A percentile compares a stretch with the other conserved stretches of the same genome.
phyloP scores from a whole-genome alignment of 2,888 invertebrate species.

The Lumbricus terrestris region DNA sequence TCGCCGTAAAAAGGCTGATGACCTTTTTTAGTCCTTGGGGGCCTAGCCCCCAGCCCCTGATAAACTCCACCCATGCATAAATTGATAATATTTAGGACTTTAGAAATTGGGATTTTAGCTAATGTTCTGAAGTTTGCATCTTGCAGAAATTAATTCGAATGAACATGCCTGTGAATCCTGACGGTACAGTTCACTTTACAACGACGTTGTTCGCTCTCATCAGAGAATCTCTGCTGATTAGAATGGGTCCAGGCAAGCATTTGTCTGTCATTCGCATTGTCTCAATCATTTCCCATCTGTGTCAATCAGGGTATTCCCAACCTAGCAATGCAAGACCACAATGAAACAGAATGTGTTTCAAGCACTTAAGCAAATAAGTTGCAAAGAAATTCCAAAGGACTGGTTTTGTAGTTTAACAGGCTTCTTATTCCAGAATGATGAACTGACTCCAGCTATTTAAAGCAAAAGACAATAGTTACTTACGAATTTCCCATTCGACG shows the following conservation, averaged over 20 bases:
- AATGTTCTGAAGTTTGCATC: background rate
- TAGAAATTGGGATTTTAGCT: background rate
- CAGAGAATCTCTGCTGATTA: constrained; percentile 96
- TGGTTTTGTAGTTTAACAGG: no score
- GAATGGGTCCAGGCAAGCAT: constrained; percentile 84
- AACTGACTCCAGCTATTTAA: background rate
- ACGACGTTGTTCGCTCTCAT: constrained; percentile 97
- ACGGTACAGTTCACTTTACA: constrained; percentile 96
- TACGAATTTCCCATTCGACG: background rate
- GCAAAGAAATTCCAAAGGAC: no score
- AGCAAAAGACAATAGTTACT: background rate
- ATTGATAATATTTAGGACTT: background rate
- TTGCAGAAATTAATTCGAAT: constrained; percentile 86
- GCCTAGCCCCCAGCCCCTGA: no score
- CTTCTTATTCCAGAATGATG: no score
- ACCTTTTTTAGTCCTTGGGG: no score
- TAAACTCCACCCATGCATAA: no score
- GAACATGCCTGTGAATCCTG: constrained; percentile 98
- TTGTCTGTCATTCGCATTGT: background rate
- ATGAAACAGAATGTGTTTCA: no score
- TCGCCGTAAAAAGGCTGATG: no score
- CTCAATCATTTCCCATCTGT: background rate
- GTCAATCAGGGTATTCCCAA: background rate
- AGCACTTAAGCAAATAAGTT: no score
- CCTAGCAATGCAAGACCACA: no score